phyloP scores from a whole-genome alignment of 2,113 vertebrate genomes.

The Tachycineta bicolor region DNA sequence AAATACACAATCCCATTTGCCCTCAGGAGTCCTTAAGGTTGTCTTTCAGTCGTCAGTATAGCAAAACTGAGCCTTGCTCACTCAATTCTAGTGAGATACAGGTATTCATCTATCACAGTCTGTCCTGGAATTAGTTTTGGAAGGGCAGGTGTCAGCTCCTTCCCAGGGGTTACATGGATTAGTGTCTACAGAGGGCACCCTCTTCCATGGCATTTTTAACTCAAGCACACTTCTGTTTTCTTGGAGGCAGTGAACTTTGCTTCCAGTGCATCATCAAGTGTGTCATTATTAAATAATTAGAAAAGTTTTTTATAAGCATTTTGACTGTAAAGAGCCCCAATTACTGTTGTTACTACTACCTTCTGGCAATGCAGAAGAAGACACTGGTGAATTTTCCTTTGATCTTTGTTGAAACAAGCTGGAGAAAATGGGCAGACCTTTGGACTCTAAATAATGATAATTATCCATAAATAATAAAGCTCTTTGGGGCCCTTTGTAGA shows the following conservation, averaged over 20 bases:
- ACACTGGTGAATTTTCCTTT: conserved; percentile 10
- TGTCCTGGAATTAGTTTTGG: neutral
- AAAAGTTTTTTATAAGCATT: conserved; percentile 25
- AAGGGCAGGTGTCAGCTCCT: neutral
- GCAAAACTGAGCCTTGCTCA: neutral
- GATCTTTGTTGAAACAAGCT: conserved; percentile 36
- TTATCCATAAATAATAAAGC: neutral
- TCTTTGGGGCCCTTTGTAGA: neutral
- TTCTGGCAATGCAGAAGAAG: conserved; percentile 13
- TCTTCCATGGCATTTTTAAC: neutral
- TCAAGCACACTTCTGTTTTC: neutral
- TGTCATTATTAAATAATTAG: conserved; percentile 45
- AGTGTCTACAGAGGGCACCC: neutral
- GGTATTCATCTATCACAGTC: neutral
- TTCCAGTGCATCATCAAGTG: conserved; percentile 13
- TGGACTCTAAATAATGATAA: neutral
- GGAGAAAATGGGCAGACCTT: neutral
- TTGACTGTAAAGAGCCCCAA: neutral
- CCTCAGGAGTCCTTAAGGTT: neutral
- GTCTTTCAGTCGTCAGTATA: neutral
- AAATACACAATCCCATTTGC: neutral
- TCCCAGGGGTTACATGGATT: neutral
- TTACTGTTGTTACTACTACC: neutral
- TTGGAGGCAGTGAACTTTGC: neutral
- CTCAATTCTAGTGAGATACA: neutral